A percentile compares a stretch with the other conserved stretches of the same genome.
phyloP scores from a whole-genome alignment of 1,140 invertebrate genomes.

The Onthophagus taurus region DNA sequence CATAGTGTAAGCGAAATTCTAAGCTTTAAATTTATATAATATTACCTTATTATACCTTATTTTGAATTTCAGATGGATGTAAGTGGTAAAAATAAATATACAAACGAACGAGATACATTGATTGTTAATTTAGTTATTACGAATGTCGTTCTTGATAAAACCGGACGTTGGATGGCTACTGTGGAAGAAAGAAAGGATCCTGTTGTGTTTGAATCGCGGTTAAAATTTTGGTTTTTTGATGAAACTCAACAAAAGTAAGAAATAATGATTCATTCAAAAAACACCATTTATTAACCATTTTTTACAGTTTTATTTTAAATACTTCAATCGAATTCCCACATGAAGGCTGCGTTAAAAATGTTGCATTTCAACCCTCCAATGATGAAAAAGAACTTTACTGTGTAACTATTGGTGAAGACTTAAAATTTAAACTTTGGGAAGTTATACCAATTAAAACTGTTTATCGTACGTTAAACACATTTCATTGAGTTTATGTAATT shows the following conservation, averaged over 20 bases:
- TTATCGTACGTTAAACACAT: conserved; percentile 37
- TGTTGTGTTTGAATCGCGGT: conserved; percentile 49
- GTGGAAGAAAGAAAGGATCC: conserved; percentile 57
- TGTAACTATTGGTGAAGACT: conserved; percentile 58
- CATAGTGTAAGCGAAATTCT: conserved; percentile 64
- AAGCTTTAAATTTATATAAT: conserved; percentile 3
- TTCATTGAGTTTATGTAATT: conserved; percentile 8
- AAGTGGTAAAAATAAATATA: conserved; percentile 60
- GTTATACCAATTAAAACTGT: conserved; percentile 45
- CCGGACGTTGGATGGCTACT: conserved; percentile 70
- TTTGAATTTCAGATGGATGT: conserved; percentile 58
- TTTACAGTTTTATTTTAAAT: conserved; percentile 55
- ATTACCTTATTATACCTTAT: not conserved
- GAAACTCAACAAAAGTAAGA: conserved; percentile 51
- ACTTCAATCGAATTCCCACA: conserved; percentile 67
- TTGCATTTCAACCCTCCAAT: conserved; percentile 53
- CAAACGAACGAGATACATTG: conserved; percentile 46
- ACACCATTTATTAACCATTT: not conserved
- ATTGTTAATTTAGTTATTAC: conserved; percentile 63
- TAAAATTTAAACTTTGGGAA: conserved; percentile 65
- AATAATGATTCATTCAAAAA: conserved; percentile 12
- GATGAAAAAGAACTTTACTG: conserved; percentile 41
- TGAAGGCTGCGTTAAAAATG: conserved; percentile 46
- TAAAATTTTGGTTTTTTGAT: conserved; percentile 75
- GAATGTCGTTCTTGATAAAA: conserved; percentile 52